Evolutionary conservation across 1,140 invertebrate genomes (phyloP).

Genomic region (Patella vulgata): DNA sequence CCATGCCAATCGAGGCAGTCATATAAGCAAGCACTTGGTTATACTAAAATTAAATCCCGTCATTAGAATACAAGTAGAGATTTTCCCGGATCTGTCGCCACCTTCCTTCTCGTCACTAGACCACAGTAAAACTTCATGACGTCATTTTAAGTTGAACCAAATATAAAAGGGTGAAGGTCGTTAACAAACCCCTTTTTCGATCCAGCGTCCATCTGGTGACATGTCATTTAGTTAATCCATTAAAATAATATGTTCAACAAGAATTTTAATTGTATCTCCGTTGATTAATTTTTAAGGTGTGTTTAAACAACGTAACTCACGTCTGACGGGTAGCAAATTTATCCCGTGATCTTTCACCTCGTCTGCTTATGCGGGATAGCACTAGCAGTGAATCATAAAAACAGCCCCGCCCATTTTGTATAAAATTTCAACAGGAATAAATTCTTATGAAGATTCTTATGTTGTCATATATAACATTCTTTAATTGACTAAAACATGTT

Average conservation of each 20-base stretch:
- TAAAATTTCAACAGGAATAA: too few relatives aligned
- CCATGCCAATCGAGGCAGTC: conserved; percentile 30
- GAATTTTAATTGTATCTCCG: too few relatives aligned
- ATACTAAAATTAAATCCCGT: not conserved
- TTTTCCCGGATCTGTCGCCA: conserved; percentile 28
- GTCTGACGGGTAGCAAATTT: too few relatives aligned
- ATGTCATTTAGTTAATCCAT: too few relatives aligned
- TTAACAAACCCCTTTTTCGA: not conserved
- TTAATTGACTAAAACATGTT: not conserved
- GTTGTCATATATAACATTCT: not conserved
- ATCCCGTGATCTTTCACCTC: too few relatives aligned
- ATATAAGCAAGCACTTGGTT: conserved; percentile 20
- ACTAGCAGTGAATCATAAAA: conserved; percentile 5
- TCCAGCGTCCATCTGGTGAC: too few relatives aligned
- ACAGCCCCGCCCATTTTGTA: conserved; percentile 1
- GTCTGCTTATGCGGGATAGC: too few relatives aligned
- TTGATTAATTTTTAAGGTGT: too few relatives aligned
- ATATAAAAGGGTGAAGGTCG: conserved; percentile 30
- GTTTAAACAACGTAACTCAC: too few relatives aligned
- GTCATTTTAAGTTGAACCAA: conserved; percentile 35
- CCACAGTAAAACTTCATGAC: conserved; percentile 34
- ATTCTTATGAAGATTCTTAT: not conserved
- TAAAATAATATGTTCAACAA: too few relatives aligned
- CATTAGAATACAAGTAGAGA: conserved; percentile 3
- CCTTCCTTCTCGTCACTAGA: conserved; percentile 16